Evolutionary conservation across 2,888 invertebrate species (phyloP).

Genomic region (Blomia tropicalis): DNA sequence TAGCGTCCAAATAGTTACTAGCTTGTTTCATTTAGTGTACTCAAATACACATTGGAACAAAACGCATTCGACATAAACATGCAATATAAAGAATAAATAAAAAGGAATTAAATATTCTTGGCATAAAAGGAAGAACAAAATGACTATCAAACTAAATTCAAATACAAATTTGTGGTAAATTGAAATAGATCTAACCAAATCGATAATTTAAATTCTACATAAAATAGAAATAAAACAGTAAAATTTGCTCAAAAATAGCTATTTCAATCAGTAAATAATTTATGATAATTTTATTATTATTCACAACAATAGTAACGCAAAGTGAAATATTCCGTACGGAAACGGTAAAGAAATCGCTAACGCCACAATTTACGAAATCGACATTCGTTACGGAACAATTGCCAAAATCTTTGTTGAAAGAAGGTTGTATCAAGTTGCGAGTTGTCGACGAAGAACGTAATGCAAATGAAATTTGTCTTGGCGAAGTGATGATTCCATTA

Average conservation of each 20-base stretch:
- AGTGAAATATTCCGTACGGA: conserved; percentile 23
- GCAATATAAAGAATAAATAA: no score
- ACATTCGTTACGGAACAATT: conserved; percentile 16
- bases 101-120: no score
- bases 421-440: conserved; percentile 20
- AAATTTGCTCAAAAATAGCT: background rate
- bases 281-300: background rate
- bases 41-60: no score
- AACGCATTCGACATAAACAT: no score
- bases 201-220: no score
- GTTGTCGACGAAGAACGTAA: conserved; percentile 25
- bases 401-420: conserved; percentile 22
- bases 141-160: no score
- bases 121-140: no score
- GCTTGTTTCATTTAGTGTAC: no score
- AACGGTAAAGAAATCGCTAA: conserved; percentile 20
- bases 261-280: background rate
- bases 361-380: conserved; percentile 17
- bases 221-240: background rate
- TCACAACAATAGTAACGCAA: conserved; percentile 14
- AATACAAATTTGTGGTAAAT: no score
- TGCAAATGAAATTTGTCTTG: conserved; percentile 26
- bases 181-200: no score
- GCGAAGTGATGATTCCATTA: conserved; percentile 23
- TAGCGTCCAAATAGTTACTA: no score